Evolutionary conservation across 2,888 invertebrate genomes (phyloP).

Genomic region (Phengaris arion): DNA sequence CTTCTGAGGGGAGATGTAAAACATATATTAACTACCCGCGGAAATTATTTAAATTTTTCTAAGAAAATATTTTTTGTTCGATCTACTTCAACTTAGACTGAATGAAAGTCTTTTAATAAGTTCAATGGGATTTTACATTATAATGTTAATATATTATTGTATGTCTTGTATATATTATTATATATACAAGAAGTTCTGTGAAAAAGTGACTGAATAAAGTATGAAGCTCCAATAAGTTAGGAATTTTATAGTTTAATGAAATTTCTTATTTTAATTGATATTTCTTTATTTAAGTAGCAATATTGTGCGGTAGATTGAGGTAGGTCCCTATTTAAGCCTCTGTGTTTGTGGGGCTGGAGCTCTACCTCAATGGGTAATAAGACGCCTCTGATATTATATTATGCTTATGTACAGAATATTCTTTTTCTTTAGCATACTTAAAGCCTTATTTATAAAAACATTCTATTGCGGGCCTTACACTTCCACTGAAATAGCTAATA

Average conservation of each 20-base stretch:
- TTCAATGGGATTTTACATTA: slow-evolving; percentile 20
- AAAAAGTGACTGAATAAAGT: slow-evolving; percentile 29
- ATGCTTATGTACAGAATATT: too few relatives aligned
- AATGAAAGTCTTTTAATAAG: slow-evolving; percentile 13
- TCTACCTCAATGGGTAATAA: too few relatives aligned
- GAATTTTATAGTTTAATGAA: slow-evolving; percentile 16
- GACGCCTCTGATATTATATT: too few relatives aligned
- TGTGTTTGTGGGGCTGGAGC: too few relatives aligned
- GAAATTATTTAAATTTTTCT: slow-evolving; percentile 2
- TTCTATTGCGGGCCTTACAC: too few relatives aligned
- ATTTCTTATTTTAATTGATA: background rate
- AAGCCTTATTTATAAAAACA: too few relatives aligned
- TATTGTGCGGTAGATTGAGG: background rate
- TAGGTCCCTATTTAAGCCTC: background rate
- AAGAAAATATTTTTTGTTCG: background rate
- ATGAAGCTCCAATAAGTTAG: slow-evolving; percentile 25
- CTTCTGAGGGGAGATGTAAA: background rate
- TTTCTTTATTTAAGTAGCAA: background rate
- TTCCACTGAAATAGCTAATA: too few relatives aligned
- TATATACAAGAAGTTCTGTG: slow-evolving; percentile 20
- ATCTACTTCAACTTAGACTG: background rate
- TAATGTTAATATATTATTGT: slow-evolving; percentile 16
- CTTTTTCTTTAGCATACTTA: too few relatives aligned
- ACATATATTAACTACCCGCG: background rate
- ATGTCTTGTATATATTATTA: too few relatives aligned